Evolutionary conservation across 2,113 vertebrate species (phyloP), one percentile per base, ranked within the genome.

Genomic region (Myrmecobius fasciatus): DNA sequence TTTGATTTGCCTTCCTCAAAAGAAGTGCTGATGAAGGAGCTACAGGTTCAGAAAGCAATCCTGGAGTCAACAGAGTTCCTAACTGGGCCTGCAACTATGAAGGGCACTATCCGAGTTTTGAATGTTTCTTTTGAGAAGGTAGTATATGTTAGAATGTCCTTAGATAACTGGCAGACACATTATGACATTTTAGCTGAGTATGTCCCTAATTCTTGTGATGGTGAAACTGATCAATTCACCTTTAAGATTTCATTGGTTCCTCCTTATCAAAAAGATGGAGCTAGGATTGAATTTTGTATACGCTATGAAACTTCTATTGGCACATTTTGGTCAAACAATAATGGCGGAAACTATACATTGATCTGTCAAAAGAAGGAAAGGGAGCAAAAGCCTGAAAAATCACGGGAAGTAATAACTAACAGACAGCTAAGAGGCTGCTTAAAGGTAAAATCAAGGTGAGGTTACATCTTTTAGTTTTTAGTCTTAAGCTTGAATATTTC

Each of bases 281-380:
- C 97, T 95, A 99, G 98, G 94, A 92, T 99, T 97, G 99, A 99
- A 96, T 99, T 99, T 98, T 99, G 99, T 92, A 99, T 99, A 97
- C 98, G 99, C 28, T 99, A 99, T 0, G 99, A 99, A 95, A 99
- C 99, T 46, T 97, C 99, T 0, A 36, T 93, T 51, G 99, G 99
- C 91, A 99, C 98, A 51, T 99, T 99, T 98, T 99, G 99, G 99
- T 99, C 99, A 96, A 99, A 99, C 97, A 99, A 99, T 92, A 96
- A 98, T 2, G 98, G 98, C 25, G 98, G 98, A 97, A 99, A 99
- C 98, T 99, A 99, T 93, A 98, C 98, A 88, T 91, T 99, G 93
- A 98, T 99, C 98, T 99, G 99, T 97, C 98, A 99, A 97, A 99
- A 99, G 98, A 99, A 98, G 96, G 98, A 96, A 96, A 96, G 95